Base-by-base conservation (phyloP, 1,140 invertebrate genomes). In the Plectus sambesii region DNA sequence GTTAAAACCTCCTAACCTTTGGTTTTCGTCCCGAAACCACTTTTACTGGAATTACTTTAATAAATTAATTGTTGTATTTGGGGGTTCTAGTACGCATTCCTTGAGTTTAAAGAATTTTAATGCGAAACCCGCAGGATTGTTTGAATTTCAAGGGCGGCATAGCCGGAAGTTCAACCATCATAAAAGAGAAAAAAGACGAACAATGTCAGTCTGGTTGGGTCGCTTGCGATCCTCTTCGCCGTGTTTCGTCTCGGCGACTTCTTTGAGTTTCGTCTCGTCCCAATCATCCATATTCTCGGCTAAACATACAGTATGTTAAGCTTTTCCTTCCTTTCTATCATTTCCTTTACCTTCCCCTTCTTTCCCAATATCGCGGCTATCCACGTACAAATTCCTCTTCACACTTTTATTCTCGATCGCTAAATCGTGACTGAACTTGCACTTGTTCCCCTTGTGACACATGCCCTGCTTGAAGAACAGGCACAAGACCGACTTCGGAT, bases 401-500 rank as follows among this genome's bases (percentile, higher is more conserved):
- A 94, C 90, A 33, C 84, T 82, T 76, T 96, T 97, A 58, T 90
- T 80, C 70, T 94, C 89, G 46, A 90, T 77, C 17, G 80, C 81
- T 38, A 98, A 74, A 72, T 99, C 92, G 71, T 99, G 94, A 24
- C 90, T 97, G 74, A 75, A 76, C 76, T 98, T 98, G 73, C 93
- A 98, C 70, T 86, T 93, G 60, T 88, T 83, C 24, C 93, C 93
- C 74, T 98, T 99, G 0, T 78, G 79, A 74, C 94, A 99, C 63
- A 84, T 81, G 5, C 92, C 92, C 72, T 93, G 85, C 69, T 99
- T 99, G 73, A 90, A 98, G 73, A 94, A 98, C 8, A 88, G 85
- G 74, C 94, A 99, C 8, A 99, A 77, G 20, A 99, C 84, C 0
- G 92, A 96, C 72, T 99, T 99, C 2, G 94, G 93, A 76, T 99